These are phyloP conservation scores for Nebria ingens DNA, from an alignment of 1,140 invertebrate species.

Conservation along the genomic window DNA sequence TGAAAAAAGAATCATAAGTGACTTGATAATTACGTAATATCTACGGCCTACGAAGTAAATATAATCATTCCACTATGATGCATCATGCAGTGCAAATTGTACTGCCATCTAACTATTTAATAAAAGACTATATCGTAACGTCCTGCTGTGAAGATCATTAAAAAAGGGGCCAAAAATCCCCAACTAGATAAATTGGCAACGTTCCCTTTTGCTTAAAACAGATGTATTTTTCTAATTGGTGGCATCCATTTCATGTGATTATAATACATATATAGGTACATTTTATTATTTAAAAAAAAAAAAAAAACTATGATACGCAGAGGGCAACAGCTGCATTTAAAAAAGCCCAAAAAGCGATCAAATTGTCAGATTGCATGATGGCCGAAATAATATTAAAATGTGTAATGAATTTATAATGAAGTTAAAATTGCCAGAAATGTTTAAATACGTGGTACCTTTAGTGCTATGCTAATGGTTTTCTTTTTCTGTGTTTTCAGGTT, in stretches of 20 bases:
- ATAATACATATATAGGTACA: constrained; percentile 12
- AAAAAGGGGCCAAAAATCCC: constrained; percentile 16
- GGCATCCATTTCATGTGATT: constrained; percentile 13
- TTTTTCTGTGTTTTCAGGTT: constrained; percentile 52
- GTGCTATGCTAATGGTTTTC: constrained; percentile 8
- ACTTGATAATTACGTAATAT: too few species aligned
- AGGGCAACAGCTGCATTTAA: neutral
- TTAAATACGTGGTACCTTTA: constrained; percentile 3
- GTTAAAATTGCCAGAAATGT: constrained; percentile 18
- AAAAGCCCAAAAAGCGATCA: constrained; percentile 15
- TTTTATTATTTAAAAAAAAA: constrained; percentile 3
- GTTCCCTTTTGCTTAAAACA: constrained; percentile 20
- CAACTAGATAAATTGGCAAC: constrained; percentile 22
- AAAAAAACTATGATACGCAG: neutral
- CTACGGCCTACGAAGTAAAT: too few species aligned
- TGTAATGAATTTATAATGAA: constrained; percentile 27
- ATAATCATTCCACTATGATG: too few species aligned
- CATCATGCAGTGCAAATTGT: too few species aligned
- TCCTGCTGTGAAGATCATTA: constrained; percentile 18
- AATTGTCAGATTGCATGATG: constrained; percentile 22
- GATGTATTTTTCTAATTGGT: constrained; percentile 24
- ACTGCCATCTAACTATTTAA: too few species aligned
- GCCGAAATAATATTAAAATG: constrained; percentile 9
- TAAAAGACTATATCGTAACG: too few species aligned
- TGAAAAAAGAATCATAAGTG: too few species aligned